phyloP scores from a whole-genome alignment of 2,797 vertebrate species.

The Alectoris magna region DNA sequence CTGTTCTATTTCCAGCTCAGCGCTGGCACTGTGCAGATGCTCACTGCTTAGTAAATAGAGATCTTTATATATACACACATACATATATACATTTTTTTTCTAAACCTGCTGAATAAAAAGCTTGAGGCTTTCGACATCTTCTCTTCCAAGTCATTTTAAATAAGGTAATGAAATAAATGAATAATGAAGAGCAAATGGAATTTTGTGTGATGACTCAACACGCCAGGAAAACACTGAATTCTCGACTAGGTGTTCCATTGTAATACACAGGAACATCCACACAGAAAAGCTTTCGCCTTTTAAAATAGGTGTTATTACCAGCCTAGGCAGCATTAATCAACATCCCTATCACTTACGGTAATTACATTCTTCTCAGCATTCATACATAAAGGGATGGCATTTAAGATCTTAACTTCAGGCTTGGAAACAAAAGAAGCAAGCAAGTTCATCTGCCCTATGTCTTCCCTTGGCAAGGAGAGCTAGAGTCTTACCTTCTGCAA shows the following conservation, averaged over 20 bases:
- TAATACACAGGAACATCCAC: neutral
- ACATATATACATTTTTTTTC: too few relatives aligned
- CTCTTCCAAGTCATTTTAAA: conserved; percentile 58
- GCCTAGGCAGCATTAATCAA: neutral
- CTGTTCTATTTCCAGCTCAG: conserved; percentile 64
- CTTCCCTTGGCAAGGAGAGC: neutral
- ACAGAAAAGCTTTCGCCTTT: neutral
- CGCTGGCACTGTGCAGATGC: conserved; percentile 45
- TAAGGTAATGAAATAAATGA: conserved; percentile 51
- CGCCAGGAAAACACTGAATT: conserved; percentile 20
- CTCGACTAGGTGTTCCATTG: neutral
- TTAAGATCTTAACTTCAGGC: neutral
- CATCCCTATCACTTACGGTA: neutral
- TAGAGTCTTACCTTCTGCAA: neutral
- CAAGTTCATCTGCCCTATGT: neutral
- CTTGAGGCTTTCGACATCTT: conserved; percentile 21
- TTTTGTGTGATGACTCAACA: conserved; percentile 39
- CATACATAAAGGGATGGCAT: neutral
- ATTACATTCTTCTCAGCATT: neutral
- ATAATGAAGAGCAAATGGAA: conserved; percentile 38
- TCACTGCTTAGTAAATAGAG: conserved; percentile 44
- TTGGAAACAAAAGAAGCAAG: neutral
- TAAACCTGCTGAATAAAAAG: conserved; percentile 39
- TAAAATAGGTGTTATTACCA: neutral
- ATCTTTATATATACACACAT: neutral